Evolutionary conservation across 2,888 invertebrate genomes (phyloP).

Genomic region (Eledona agricola): DNA sequence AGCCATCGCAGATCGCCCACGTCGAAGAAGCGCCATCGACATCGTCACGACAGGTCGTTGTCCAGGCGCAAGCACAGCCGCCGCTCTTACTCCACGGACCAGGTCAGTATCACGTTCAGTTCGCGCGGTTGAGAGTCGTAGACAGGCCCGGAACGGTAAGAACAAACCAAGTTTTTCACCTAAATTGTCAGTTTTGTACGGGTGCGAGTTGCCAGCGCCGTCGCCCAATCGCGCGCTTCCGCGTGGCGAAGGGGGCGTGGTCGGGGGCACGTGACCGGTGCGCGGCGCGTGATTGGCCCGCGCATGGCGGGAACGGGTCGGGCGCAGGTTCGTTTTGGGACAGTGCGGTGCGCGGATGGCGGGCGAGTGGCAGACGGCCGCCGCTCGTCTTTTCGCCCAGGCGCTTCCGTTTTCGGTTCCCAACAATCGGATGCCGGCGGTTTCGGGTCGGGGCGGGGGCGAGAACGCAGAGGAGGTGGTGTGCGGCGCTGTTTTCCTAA

Average conservation of each 20-base stretch:
- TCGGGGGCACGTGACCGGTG: not conserved
- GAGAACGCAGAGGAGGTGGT: constrained; percentile 46
- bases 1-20: constrained; percentile 85
- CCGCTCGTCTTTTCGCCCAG: constrained; percentile 64
- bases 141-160: constrained; percentile 36
- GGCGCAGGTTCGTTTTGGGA: too few species aligned
- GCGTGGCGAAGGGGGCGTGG: constrained; percentile 1
- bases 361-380: constrained; percentile 62
- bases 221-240: constrained; percentile 12
- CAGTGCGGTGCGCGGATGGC: constrained; percentile 34
- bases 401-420: constrained; percentile 50
- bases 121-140: constrained; percentile 29
- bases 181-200: too few species aligned
- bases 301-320: too few species aligned
- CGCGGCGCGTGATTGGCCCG: not conserved
- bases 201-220: constrained; percentile 30
- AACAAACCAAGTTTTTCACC: constrained; percentile 13
- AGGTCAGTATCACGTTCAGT: constrained; percentile 54
- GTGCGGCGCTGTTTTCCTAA: too few species aligned
- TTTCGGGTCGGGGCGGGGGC: constrained; percentile 24
- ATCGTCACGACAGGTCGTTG: constrained; percentile 67
- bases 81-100: constrained; percentile 65
- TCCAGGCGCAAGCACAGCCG: constrained; percentile 58
- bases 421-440: constrained; percentile 46
- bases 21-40: constrained; percentile 78